Evolutionary conservation across 2,113 vertebrate genomes (phyloP), one percentile per base, ranked within the genome.

Genomic region (Cricetomys ansorgei): DNA sequence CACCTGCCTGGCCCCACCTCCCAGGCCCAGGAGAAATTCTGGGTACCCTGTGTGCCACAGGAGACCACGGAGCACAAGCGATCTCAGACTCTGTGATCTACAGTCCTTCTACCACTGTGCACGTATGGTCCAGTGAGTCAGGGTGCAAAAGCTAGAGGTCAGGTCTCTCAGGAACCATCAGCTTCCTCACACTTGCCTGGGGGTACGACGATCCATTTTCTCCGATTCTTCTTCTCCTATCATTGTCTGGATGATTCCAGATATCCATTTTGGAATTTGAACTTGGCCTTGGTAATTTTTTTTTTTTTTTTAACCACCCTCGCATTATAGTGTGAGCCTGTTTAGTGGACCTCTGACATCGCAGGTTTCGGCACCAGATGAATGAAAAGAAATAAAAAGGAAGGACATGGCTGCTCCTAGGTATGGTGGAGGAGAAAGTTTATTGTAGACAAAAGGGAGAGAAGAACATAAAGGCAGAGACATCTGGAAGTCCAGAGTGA

Each of bases 181-280:
- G 85, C 73, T 65, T 81, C 50, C 57, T 73, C 21, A 19, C 13
- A 5, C 65, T 40, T 45, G 27, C n/a, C 31, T 23, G 27, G 34
- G 6, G 50, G 13, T 34, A 29, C 21, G 55, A 29, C 21, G 55
- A 75, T 13, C 15, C 59, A 29, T 37, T 31, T 57, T 4, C 37
- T 11, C 3, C 7, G 1, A 21, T 55, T 23, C 34, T 88, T 69
- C 7, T 48, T 79, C 55, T 50, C 34, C 12, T 12, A 37, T 64
- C 57, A 45, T 80, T 48, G 92, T 83, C 81, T 88, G 21, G 23
- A 45, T 67, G 59, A 50, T 91, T 94, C 94, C 65, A 80, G 79
- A 75, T 43, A 37, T 88, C 45, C 1, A 3, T 31, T 92, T 76
- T 75, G 37, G 29, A 89, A 75, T 45, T 13, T 3, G 19, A 59